Evolutionary conservation across 2,113 vertebrate species (phyloP).

Genomic region (Paedocypris sp.): DNA sequence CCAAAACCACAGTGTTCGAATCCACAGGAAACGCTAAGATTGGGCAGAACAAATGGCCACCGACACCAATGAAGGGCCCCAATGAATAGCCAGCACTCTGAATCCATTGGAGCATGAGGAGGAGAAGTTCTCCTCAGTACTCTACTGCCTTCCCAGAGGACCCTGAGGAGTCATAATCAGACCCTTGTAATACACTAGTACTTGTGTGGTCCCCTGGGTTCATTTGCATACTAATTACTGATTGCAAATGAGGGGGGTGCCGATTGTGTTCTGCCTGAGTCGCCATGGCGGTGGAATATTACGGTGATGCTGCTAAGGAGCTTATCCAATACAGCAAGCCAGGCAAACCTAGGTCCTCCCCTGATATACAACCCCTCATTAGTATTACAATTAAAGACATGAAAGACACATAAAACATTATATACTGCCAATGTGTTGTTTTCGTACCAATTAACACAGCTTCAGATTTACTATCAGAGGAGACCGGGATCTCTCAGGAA

Average conservation of each 20-base stretch:
- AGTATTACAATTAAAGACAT: constrained; percentile 97
- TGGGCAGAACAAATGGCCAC: constrained; percentile 11
- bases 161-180: constrained; percentile 72
- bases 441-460: constrained; percentile 91
- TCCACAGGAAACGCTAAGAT: constrained; percentile 16
- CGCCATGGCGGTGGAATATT: constrained; percentile 53
- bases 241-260: constrained; percentile 73
- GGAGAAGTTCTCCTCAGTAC: constrained; percentile 28
- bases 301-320: constrained; percentile 86
- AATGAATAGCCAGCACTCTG: constrained; percentile 11
- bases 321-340: constrained; percentile 63
- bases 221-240: constrained; percentile 96
- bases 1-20: constrained; percentile 9
- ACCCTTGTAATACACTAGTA: constrained; percentile 94
- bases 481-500: constrained; percentile 76
- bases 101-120: constrained; percentile 14
- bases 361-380: constrained; percentile 92
- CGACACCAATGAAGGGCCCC: constrained; percentile 11
- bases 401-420: constrained; percentile 97
- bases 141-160: constrained; percentile 36
- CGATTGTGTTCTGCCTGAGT: constrained; percentile 60
- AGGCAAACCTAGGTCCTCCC: constrained; percentile 60
- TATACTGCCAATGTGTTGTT: constrained; percentile 97
- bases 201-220: constrained; percentile 88
- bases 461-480: constrained; percentile 85